Conservation (phyloP, 2,888 invertebrate genomes). For the Leptinotarsa peninsularis region DNA sequence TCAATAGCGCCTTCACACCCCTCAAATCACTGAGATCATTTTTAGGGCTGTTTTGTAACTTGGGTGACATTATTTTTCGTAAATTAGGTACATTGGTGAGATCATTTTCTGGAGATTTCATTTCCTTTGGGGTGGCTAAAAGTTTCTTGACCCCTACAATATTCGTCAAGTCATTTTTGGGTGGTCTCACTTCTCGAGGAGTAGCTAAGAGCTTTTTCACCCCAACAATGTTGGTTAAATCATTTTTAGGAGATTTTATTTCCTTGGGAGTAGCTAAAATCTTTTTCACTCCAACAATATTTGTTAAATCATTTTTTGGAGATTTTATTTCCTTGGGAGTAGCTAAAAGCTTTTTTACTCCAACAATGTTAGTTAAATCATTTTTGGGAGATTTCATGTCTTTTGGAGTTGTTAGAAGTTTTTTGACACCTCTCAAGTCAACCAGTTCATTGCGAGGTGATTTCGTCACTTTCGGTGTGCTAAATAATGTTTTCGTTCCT, state of each 20-base stretch:
- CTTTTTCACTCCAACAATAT: constrained; percentile 50
- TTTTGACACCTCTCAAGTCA: not conserved
- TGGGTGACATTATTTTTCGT: constrained; percentile 58
- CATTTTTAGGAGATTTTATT: constrained; percentile 46
- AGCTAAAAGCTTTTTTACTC: constrained; percentile 51
- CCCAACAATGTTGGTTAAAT: constrained; percentile 49
- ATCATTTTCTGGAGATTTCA: constrained; percentile 47
- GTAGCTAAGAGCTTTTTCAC: constrained; percentile 47
- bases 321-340: constrained; percentile 47
- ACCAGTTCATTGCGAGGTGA: not conserved
- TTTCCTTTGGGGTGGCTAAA: constrained; percentile 46
- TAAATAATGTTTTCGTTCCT: constrained; percentile 39
- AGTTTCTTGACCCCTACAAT: constrained; percentile 49
- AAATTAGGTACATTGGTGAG: constrained; percentile 65
- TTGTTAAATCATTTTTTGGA: constrained; percentile 50
- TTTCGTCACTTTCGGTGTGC: not conserved
- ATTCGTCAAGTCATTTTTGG: constrained; percentile 43
- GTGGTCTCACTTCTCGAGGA: constrained; percentile 41
- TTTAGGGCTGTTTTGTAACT: constrained; percentile 40
- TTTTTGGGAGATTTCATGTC: constrained; percentile 48
- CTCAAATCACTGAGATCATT: constrained; percentile 48
- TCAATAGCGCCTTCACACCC: constrained; percentile 51
- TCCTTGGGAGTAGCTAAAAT: constrained; percentile 50
- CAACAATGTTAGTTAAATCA: constrained; percentile 49
- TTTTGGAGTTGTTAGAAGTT: constrained; percentile 42